Evolutionary conservation across 2,797 vertebrate species (phyloP), one percentile per base, ranked within the genome.

Genomic region (Chrysocyon brachyurus): DNA sequence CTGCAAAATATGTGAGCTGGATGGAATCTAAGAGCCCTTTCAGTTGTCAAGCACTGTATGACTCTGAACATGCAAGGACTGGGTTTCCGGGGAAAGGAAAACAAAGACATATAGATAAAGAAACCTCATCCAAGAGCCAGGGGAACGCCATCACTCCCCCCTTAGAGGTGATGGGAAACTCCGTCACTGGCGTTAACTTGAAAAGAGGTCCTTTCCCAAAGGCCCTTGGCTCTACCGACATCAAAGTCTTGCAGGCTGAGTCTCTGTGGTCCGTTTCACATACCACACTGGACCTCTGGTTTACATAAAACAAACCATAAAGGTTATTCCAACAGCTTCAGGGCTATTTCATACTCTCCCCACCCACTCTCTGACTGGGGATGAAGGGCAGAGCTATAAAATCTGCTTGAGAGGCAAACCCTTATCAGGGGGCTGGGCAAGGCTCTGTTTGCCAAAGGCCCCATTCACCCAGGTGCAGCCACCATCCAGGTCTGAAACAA

Each of bases 361-460:
- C 17, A 3, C 87, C 73, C 82, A 64, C 64, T 52, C 87, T 78
- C 75, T 95, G 91, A 79, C 3, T 89, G 78, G 95, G 56, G 85
- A 70, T 75, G 92, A 96, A 96, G 83, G 87, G n/a, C 66, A 84
- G 79, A 78, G 61, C 96, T 87, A 79, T 98, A 96, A 97, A 97
- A 88, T 84, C 93, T 95, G 96, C 93, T 92, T 66, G 77, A 92
- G 75, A 91, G 75, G 88, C 88, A 94, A 79, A 40, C 57, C 75
- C 73, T 98, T 97, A 97, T 96, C 97, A 97, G 88, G 11, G n/a
- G 63, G 15, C 84, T 4, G 8, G 77, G 90, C 90, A 57, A 72
- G 85, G 81, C 12, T 59, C 73, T 98, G 94, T 98, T 98, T 98
- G 97, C 96, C 54, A 12, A 98, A 96, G 94, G 96, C 79, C 89